These are phyloP conservation scores for Anhinga rufa DNA, from an alignment of 2,113 vertebrate species.

Conservation along the genomic window DNA sequence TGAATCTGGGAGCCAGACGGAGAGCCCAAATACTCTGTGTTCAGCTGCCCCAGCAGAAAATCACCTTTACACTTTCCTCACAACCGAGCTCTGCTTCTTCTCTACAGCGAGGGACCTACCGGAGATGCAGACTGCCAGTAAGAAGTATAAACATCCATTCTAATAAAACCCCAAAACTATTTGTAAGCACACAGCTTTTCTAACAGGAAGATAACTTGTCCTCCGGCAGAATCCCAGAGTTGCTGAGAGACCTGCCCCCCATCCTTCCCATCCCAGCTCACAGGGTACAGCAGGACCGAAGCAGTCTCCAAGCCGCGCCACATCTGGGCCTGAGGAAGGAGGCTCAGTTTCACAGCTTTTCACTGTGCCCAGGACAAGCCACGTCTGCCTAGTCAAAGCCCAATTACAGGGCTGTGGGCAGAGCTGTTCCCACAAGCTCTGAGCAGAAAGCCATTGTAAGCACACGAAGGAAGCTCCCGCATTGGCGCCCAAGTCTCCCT, in stretches of 20 bases:
- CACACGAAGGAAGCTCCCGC: not conserved
- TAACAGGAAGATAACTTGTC: not conserved
- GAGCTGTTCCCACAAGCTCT: not conserved
- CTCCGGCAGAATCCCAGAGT: not conserved
- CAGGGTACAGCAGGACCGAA: not conserved
- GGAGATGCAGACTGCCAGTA: not conserved
- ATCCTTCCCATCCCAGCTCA: not conserved
- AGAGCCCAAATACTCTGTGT: rapidly evolving
- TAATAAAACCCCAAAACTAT: not conserved
- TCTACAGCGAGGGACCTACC: rapidly evolving
- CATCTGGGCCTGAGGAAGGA: not conserved
- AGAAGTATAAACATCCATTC: not conserved
- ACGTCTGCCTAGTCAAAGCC: not conserved
- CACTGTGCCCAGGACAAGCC: not conserved
- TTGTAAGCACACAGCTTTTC: not conserved
- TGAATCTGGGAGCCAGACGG: not conserved
- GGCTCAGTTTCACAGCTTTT: not conserved
- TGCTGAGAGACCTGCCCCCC: not conserved
- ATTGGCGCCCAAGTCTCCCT: rapidly evolving
- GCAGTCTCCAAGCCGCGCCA: not conserved
- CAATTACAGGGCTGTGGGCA: constrained; percentile 9
- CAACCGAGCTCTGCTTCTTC: not conserved
- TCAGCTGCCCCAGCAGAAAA: not conserved
- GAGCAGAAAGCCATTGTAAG: not conserved
- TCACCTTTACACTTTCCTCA: not conserved